These are phyloP conservation scores for Heliornis fulica DNA, from an alignment of 2,113 vertebrate genomes.

Conservation along the genomic window DNA sequence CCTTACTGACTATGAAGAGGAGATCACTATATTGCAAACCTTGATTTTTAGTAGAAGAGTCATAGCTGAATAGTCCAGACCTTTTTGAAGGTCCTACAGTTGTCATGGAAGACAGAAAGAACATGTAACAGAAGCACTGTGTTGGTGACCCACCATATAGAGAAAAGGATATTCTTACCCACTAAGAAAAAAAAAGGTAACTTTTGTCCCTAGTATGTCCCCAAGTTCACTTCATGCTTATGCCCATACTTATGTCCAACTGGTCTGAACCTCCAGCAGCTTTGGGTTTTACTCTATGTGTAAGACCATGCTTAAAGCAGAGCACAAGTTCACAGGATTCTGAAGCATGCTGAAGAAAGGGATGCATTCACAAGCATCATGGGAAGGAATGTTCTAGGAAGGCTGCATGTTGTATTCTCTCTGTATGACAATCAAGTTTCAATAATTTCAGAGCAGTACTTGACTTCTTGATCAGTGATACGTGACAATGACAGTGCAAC, in stretches of 20 bases:
- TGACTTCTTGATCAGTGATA: neutral
- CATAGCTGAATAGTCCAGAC: neutral
- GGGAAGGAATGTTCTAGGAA: neutral
- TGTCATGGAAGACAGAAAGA: neutral
- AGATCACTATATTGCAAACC: neutral
- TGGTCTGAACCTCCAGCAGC: neutral
- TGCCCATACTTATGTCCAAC: neutral
- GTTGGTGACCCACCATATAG: neutral
- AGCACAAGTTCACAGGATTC: neutral
- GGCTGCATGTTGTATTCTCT: neutral
- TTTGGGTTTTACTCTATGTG: neutral
- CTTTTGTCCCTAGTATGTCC: neutral
- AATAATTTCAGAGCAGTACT: neutral
- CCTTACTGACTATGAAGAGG: neutral
- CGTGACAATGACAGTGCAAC: neutral
- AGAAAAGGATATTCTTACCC: neutral
- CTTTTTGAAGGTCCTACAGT: neutral
- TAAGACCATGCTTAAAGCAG: neutral
- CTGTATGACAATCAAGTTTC: neutral
- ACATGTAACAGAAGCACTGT: fast-evolving
- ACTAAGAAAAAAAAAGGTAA: neutral
- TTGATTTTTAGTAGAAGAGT: neutral
- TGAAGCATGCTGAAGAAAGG: neutral
- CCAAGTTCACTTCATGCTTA: neutral
- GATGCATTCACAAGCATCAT: neutral